Evolutionary conservation across 2,797 vertebrate species (phyloP).

Genomic region (Pelochelys cantorii): DNA sequence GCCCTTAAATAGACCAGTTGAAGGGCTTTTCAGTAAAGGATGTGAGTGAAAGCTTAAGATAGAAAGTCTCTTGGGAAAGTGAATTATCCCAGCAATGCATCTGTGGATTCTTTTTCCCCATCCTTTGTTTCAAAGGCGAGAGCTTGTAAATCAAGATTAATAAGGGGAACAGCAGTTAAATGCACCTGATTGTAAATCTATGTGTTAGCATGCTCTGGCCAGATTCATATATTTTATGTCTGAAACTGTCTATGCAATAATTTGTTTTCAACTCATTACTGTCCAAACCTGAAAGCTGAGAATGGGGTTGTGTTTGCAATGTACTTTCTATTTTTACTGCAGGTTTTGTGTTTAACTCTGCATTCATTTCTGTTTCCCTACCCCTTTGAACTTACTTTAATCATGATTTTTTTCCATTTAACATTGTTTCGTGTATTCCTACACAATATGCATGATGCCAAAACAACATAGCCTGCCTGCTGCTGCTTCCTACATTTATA

Average conservation of each 20-base stretch:
- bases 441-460: not conserved
- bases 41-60: conserved; percentile 47
- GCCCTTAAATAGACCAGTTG: conserved; percentile 52
- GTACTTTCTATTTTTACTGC: conserved; percentile 16
- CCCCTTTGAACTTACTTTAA: conserved; percentile 19
- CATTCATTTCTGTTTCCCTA: conserved; percentile 37
- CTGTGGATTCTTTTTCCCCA: conserved; percentile 44
- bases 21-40: conserved; percentile 52
- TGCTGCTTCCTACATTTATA: not conserved
- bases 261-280: conserved; percentile 59
- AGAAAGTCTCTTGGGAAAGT: conserved; percentile 20
- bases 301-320: conserved; percentile 5
- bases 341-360: conserved; percentile 29
- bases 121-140: conserved; percentile 60
- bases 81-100: conserved; percentile 48
- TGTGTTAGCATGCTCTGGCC: conserved; percentile 69
- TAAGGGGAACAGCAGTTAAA: conserved; percentile 62
- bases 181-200: conserved; percentile 75
- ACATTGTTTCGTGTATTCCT: not conserved
- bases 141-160: conserved; percentile 81
- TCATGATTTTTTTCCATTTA: not conserved
- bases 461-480: not conserved
- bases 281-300: conserved; percentile 30
- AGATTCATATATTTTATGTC: conserved; percentile 67
- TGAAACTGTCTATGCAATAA: conserved; percentile 37